A percentile compares a stretch with the other conserved stretches of the same genome.
phyloP scores from a whole-genome alignment of 2,797 vertebrate genomes.

The Lepidocolaptes lacrymiger region DNA sequence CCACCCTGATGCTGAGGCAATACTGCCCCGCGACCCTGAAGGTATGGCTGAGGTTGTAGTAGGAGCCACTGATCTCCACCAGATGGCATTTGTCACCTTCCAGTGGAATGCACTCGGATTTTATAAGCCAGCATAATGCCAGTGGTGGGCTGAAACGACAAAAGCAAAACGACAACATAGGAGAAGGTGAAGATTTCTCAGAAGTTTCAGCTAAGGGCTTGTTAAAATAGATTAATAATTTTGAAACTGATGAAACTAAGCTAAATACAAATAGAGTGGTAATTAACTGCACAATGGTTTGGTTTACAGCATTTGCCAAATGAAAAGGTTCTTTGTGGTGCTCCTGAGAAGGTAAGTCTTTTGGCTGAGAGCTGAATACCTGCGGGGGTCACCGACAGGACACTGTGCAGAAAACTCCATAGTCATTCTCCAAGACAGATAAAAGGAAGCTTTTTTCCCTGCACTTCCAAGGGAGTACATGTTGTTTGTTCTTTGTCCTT shows the following conservation, averaged over 20 bases:
- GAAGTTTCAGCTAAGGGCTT: neutral
- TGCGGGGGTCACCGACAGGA: neutral
- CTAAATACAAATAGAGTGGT: neutral
- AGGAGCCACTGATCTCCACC: slow-evolving; percentile 78
- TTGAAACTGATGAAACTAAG: neutral
- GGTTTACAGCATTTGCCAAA: neutral
- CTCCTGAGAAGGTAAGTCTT: neutral
- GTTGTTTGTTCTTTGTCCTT: neutral
- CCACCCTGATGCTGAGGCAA: slow-evolving; percentile 85
- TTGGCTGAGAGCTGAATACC: neutral
- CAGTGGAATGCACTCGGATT: slow-evolving; percentile 78
- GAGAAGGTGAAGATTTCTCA: neutral
- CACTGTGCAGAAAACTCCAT: neutral
- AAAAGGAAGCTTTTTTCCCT: neutral
- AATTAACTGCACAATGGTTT: neutral
- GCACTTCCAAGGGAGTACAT: neutral
- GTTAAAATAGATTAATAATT: neutral
- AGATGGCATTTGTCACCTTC: slow-evolving; percentile 78
- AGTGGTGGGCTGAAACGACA: slow-evolving; percentile 81
- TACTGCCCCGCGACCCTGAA: slow-evolving; percentile 81
- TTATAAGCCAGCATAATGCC: slow-evolving; percentile 88
- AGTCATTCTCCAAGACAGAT: neutral
- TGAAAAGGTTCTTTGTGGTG: neutral
- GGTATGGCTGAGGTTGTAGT: slow-evolving; percentile 81
- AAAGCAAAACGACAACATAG: neutral